Evolutionary conservation across 2,113 vertebrate species (phyloP).

Genomic region (Cavia porcellus): DNA sequence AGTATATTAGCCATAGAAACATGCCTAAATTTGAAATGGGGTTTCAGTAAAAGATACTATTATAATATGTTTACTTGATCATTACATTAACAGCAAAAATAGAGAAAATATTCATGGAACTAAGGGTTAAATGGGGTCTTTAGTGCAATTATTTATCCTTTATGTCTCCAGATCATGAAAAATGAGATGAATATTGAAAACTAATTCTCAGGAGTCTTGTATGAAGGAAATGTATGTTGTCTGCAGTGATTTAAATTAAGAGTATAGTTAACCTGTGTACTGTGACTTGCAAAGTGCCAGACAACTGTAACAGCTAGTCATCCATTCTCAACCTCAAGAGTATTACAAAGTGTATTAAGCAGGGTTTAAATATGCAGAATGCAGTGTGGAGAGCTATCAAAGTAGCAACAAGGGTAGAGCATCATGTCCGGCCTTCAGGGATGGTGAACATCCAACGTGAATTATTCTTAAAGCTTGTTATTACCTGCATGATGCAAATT

Average conservation of each 20-base stretch:
- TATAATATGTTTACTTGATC: neutral
- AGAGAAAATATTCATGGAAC: neutral
- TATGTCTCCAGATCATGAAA: conserved; percentile 2
- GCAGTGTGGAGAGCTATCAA: neutral
- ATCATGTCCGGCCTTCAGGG: neutral
- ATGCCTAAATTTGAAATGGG: neutral
- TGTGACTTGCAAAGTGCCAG: neutral
- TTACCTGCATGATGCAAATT: neutral
- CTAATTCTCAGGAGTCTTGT: neutral
- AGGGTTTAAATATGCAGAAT: neutral
- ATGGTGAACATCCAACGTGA: neutral
- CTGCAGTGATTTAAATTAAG: neutral
- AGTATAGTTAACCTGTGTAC: neutral
- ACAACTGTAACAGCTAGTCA: neutral
- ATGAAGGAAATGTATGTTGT: neutral
- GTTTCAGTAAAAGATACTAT: neutral
- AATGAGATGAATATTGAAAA: neutral
- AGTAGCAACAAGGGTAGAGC: neutral
- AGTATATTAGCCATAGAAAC: conserved; percentile 35
- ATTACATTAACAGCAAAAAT: neutral
- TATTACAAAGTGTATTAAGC: neutral
- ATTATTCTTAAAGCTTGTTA: neutral
- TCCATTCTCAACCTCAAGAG: neutral
- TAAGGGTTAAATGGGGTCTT: neutral
- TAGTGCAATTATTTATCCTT: neutral